Evolutionary conservation across 2,113 vertebrate species (phyloP), one percentile per base, ranked within the genome.

Genomic region (Peromyscus maniculatus): DNA sequence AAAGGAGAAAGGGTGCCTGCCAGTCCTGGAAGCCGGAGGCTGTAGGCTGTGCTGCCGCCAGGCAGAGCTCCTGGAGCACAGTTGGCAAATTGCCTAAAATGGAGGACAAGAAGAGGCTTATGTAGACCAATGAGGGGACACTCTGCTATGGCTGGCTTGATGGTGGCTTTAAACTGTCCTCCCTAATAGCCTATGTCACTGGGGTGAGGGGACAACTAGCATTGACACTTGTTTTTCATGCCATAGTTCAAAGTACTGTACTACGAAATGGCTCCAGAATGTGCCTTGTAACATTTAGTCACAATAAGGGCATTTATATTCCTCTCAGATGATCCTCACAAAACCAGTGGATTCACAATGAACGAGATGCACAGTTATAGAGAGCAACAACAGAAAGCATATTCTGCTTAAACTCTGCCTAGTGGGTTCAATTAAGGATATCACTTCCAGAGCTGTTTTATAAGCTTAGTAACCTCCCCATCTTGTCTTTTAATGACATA

Each of bases 21-120:
- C 87, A 98, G 87, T 95, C 9, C 95, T 98, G 89, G 39, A 87
- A 96, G 77, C 78, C 89, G 98, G 79, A 97, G 97, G 79, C 95
- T 77, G 91, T 15, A 95, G 22, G 36, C 97, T 96, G 88, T 87
- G 64, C 17, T 97, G 79, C 80, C 95, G 96, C 86, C 12, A 64
- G 21, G 57, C 69, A 55, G 39, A n/a, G 59, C 64, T 62, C 55
- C 91, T 43, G 39, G 97, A 97, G 97, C 33, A 97, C 77, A 95
- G 43, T 10, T 93, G 88, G 83, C 78, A 86, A 87, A 95, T 97
- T 98, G 96, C 96, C 87, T 97, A 74, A 95, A 80, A 91, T 89
- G 91, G 97, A 69, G 90, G 91, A 93, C 7, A 46, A 97, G 24
- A 97, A 26, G n/a, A 19, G 93, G 93, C 77, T 97, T 84, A 95